These are phyloP conservation scores for Julus scanicus DNA, from an alignment of 2,888 invertebrate species.

Conservation along the genomic window DNA sequence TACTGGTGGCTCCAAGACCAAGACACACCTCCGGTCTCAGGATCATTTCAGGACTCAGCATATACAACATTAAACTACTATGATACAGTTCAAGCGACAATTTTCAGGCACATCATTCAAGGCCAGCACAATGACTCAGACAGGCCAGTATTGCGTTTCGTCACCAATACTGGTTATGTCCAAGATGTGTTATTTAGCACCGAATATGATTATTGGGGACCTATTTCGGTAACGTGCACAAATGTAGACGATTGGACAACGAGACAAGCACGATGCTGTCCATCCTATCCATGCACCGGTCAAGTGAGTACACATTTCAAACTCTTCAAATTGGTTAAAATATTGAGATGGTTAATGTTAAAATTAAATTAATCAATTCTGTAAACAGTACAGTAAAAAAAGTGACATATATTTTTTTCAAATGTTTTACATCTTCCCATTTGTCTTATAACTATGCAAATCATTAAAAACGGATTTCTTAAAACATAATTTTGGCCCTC, in stretches of 20 bases:
- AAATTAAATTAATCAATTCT: too few species aligned
- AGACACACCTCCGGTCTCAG: neutral
- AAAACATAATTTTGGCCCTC: too few species aligned
- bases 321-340: neutral
- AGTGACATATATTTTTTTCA: neutral
- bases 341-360: too few species aligned
- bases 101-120: neutral
- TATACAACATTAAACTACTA: neutral
- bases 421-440: too few species aligned
- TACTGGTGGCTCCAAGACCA: constrained; percentile 4
- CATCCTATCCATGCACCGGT: neutral
- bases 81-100: neutral
- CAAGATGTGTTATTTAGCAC: neutral
- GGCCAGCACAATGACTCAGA: neutral
- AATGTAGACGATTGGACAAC: neutral
- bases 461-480: too few species aligned
- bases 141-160: neutral
- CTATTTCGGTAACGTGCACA: neutral
- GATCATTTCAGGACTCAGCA: neutral
- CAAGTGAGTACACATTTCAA: neutral
- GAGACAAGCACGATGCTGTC: neutral
- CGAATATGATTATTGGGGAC: neutral
- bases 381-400: too few species aligned
- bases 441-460: too few species aligned
- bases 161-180: neutral